phyloP scores from a whole-genome alignment of 2,888 invertebrate species.

The Operophtera brumata region DNA sequence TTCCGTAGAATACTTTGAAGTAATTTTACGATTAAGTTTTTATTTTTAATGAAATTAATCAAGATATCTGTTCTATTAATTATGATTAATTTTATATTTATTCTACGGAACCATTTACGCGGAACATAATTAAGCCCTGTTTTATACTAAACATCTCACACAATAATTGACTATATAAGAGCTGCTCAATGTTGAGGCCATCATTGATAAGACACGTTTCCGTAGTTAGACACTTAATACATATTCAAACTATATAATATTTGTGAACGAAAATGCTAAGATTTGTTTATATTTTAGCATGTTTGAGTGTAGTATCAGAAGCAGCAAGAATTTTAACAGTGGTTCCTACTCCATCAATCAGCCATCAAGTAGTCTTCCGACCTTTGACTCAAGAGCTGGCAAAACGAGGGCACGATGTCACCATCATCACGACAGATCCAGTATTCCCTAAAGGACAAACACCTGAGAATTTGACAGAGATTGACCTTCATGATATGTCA shows the following conservation, averaged over 20 bases:
- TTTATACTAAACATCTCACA: not conserved
- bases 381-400: constrained; percentile 60
- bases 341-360: constrained; percentile 61
- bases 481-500: constrained; percentile 47
- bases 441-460: constrained; percentile 42
- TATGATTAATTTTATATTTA: too few species aligned
- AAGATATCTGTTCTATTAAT: too few species aligned
- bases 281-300: not conserved
- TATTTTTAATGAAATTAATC: too few species aligned
- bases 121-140: not conserved
- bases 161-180: not conserved
- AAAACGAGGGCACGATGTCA: constrained; percentile 66
- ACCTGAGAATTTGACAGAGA: constrained; percentile 57
- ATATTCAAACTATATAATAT: not conserved
- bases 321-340: constrained; percentile 42
- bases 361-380: constrained; percentile 68
- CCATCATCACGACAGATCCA: constrained; percentile 64
- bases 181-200: not conserved
- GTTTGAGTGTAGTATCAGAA: constrained; percentile 17
- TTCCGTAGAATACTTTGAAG: too few species aligned
- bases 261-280: not conserved
- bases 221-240: not conserved
- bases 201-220: not conserved
- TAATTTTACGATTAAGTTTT: too few species aligned
- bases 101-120: not conserved